A percentile compares a stretch with the other conserved stretches of the same genome.
Evolutionary conservation across 1,140 invertebrate genomes (phyloP).

Genomic region (Portunus trituberculatus): DNA sequence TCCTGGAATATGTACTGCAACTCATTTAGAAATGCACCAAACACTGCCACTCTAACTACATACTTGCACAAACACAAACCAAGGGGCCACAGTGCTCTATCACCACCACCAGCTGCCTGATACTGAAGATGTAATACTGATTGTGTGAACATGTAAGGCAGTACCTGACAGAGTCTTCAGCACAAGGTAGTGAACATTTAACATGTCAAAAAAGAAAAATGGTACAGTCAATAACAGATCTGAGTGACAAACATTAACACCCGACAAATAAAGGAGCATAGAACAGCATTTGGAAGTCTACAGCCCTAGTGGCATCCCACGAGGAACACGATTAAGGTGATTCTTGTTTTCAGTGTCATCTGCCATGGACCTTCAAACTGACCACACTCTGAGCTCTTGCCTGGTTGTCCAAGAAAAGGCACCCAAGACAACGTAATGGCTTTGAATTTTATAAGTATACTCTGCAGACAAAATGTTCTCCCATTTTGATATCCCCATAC

Average conservation of each 20-base stretch:
- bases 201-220: constrained; percentile 34
- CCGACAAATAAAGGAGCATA: neutral
- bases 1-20: neutral
- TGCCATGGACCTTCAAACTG: neutral
- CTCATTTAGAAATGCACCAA: neutral
- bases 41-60: neutral
- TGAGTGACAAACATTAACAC: constrained; percentile 6
- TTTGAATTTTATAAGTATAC: neutral
- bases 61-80: neutral
- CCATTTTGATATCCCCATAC: neutral
- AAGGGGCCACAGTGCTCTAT: constrained; percentile 9
- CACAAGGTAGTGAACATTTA: constrained; percentile 16
- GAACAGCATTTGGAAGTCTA: neutral
- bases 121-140: constrained; percentile 71
- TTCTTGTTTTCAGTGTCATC: neutral
- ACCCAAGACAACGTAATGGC: neutral
- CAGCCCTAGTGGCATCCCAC: neutral
- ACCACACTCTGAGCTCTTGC: neutral
- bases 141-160: constrained; percentile 62
- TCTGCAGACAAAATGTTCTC: too few relatives aligned
- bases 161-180: constrained; percentile 28
- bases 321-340: constrained; percentile 1
- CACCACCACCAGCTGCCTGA: constrained; percentile 54
- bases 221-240: constrained; percentile 18
- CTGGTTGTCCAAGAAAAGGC: neutral